A percentile compares a stretch with the other conserved stretches of the same genome.
phyloP scores from a whole-genome alignment of 2,888 invertebrate genomes.

The Amphimallon solstitiale region DNA sequence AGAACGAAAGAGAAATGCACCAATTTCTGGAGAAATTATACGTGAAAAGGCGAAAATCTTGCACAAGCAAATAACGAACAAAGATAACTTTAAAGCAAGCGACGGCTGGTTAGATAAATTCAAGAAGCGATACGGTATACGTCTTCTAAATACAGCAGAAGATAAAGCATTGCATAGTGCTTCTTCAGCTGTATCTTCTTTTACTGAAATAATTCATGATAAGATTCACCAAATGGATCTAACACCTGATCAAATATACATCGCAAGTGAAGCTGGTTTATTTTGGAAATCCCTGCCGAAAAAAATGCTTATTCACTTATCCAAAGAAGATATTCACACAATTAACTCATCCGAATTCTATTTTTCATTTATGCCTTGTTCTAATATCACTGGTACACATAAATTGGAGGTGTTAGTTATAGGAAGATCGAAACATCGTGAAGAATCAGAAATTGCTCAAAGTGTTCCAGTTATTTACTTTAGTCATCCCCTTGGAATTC shows the following conservation, averaged over 20 bases:
- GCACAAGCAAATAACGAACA: slow-evolving; percentile 27
- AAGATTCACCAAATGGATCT: neutral
- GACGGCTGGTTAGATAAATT: slow-evolving; percentile 39
- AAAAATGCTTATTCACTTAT: neutral
- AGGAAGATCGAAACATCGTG: neutral
- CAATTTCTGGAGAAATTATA: slow-evolving; percentile 20
- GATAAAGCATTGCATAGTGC: neutral
- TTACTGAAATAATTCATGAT: neutral
- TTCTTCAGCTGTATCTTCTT: neutral
- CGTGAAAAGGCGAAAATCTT: slow-evolving; percentile 27
- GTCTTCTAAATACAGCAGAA: neutral
- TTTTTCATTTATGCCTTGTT: no score
- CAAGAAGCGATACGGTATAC: slow-evolving; percentile 39
- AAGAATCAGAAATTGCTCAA: neutral
- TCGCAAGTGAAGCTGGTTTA: neutral
- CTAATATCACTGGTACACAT: neutral
- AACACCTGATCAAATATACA: slow-evolving; percentile 6
- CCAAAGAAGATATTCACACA: no score
- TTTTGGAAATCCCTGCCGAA: slow-evolving; percentile 8
- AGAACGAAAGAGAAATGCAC: slow-evolving; percentile 2
- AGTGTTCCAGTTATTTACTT: neutral
- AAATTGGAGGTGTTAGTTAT: neutral
- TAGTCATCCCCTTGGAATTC: neutral
- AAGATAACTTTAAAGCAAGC: slow-evolving; percentile 38
- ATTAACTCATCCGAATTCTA: no score